Evolutionary conservation across 2,113 vertebrate species (phyloP), one percentile per base, ranked within the genome.

Genomic region (Lipotes vexillifer): DNA sequence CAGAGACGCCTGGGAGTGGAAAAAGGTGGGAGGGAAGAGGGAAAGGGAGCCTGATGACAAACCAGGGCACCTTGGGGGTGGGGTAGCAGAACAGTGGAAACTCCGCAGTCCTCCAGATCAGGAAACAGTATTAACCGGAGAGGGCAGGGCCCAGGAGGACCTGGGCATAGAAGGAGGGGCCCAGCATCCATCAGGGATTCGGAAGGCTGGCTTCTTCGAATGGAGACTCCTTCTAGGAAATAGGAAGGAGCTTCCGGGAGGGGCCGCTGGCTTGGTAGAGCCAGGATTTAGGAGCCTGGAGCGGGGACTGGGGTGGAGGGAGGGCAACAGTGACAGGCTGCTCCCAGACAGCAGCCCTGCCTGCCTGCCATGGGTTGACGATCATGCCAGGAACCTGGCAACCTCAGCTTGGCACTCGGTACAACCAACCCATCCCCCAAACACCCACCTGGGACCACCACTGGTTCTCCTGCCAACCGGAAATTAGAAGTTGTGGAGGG

Each of bases 301-400:
- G 38, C 57, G 68, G 61, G 49, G 55, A 4, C 52, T 27, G 68
- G 55, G 59, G 46, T 46, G 2, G 21, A 38, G 29, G 29, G 27
- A n/a, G 49, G 36, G 20, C 82, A 88, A 69, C 31, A 0, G 15
- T 7, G 75, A 68, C 25, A 91, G 49, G 78, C 63, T 59, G 59
- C 17, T 94, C 31, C 63, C 52, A 78, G 89, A 74, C 27, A 72
- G 55, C 82, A 95, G 72, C 68, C 65, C 65, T 33, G 12, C 18
- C 33, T 90, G 90, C 65, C 87, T 91, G 95, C 81, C 77, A 74
- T 0, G 49, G 95, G 96, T 97, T 97, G 97, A 96, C 0, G 27
- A 97, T 96, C 81, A 94, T 71, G 85, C 94, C 83, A 89, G 89
- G 71, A 96, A 90, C 84, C 97, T 97, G 96, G 98, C 96, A 94